Evolutionary conservation across 2,797 vertebrate genomes (phyloP).

Genomic region (Cossypha caffra): DNA sequence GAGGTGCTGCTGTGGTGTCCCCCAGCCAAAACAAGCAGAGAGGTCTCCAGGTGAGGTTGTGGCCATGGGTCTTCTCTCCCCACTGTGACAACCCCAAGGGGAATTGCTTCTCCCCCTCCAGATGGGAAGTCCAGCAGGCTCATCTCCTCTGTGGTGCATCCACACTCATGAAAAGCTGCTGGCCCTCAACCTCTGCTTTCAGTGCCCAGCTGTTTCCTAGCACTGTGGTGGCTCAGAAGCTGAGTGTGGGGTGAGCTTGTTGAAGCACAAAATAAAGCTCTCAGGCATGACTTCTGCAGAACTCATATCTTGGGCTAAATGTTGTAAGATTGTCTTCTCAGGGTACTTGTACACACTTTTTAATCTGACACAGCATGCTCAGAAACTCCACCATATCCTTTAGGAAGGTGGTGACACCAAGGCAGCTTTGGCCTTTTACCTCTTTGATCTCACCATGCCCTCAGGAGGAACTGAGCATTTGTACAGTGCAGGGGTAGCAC

Average conservation of each 20-base stretch:
- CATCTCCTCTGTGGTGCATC: not conserved
- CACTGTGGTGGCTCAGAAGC: not conserved
- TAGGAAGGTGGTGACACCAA: not conserved
- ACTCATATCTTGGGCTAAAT: not conserved
- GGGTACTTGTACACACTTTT: fast-evolving
- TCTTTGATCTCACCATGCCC: not conserved
- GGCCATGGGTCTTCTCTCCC: not conserved
- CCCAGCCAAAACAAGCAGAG: not conserved
- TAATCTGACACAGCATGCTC: fast-evolving
- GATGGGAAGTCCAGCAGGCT: not conserved
- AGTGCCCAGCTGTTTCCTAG: not conserved
- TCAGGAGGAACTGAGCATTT: not conserved
- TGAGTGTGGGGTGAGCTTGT: not conserved
- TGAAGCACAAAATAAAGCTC: not conserved
- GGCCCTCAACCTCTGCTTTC: not conserved
- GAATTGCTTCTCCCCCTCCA: not conserved
- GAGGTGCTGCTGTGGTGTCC: not conserved
- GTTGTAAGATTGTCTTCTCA: fast-evolving
- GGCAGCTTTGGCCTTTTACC: not conserved
- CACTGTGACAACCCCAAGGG: not conserved
- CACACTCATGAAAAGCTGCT: not conserved
- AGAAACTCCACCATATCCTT: not conserved
- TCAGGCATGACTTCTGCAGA: not conserved
- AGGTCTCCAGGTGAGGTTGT: not conserved
- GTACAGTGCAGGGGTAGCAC: not conserved